Base-by-base conservation (phyloP, 1,140 invertebrate genomes). In the Cyclina sinensis region DNA sequence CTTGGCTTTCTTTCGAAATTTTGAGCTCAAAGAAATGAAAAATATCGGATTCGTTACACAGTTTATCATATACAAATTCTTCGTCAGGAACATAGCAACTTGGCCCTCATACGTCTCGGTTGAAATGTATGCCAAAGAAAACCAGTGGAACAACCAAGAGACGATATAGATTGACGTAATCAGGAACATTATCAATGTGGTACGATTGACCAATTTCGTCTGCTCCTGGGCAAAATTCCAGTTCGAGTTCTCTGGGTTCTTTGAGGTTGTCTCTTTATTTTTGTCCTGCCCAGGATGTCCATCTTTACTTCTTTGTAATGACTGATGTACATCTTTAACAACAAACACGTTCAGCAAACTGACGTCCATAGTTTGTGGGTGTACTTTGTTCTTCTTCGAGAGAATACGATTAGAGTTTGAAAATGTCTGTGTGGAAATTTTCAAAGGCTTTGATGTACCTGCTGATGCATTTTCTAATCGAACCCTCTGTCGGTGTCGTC, bases 11-110 rank as follows among this genome's bases (percentile, higher is more conserved):
- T 57, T 11, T 65, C 79, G 35, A n/a, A 81, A 81, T 43, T 39
- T 57, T 9, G 79, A 81, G 24, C 79, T 81, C 54, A 81, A 30
- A 3, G 46, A 7, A 14, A 81, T 81, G 35, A 35, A 81, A 16
- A 81, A 62, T 43, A 62, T 24, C 14, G 79, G 54, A 59, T 81
- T 81, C 0, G 32, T 81, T 14, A 81, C 32, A 62, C 79, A 81
- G 57, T 62, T 81, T 24, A 81, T 43, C 57, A 62, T 81, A 51
- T 59, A 65, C 24, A 59, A 32, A 16, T 32, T 0, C 35, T 24
- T 65, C 12, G 57, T 65, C 30, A 81, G n/a, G n/a, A 62, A 39
- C 4, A 81, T 18, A 24, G 37, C 37, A 9, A 37, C 39, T n/a
- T 32, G 27, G 14, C 79, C 79, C 12, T 14, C 24, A 7, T n/a